These are phyloP conservation scores for Tetraodon nigroviridis DNA, from an alignment of 2,113 vertebrate genomes.

Conservation along the genomic window DNA sequence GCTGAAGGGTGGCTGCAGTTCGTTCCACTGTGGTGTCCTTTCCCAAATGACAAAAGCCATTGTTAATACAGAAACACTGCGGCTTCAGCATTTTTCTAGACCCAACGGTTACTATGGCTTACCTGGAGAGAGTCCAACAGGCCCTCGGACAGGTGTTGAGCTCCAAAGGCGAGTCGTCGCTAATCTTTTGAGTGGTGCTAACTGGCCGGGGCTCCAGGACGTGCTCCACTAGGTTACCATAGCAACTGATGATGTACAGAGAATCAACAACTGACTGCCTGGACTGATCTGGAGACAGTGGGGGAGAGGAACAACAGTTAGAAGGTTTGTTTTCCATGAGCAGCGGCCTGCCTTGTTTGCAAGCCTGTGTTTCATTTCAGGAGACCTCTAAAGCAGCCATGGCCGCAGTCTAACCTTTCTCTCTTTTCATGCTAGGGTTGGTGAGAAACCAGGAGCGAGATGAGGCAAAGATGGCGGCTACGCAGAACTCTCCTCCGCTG, in stretches of 20 bases:
- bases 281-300: slow-evolving; percentile 80
- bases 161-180: slow-evolving; percentile 93
- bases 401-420: slow-evolving; percentile 82
- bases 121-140: slow-evolving; percentile 95
- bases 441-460: slow-evolving; percentile 95
- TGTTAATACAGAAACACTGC: neutral
- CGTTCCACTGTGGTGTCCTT: slow-evolving; percentile 98
- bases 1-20: slow-evolving; percentile 95
- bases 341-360: too few species aligned
- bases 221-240: slow-evolving; percentile 93
- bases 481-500: slow-evolving; percentile 91
- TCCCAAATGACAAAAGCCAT: slow-evolving; percentile 44
- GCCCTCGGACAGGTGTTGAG: slow-evolving; percentile 89
- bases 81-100: neutral
- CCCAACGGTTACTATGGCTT: neutral
- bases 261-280: slow-evolving; percentile 92
- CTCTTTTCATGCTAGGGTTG: slow-evolving; percentile 90
- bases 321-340: too few species aligned
- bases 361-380: too few species aligned
- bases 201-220: slow-evolving; percentile 90
- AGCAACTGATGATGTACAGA: slow-evolving; percentile 92
- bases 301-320: neutral
- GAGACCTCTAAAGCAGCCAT: neutral
- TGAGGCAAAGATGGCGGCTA: slow-evolving; percentile 88
- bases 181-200: slow-evolving; percentile 89